Base-by-base conservation (phyloP, 2,888 invertebrate genomes). In the Mesodorylaimus sp. region DNA sequence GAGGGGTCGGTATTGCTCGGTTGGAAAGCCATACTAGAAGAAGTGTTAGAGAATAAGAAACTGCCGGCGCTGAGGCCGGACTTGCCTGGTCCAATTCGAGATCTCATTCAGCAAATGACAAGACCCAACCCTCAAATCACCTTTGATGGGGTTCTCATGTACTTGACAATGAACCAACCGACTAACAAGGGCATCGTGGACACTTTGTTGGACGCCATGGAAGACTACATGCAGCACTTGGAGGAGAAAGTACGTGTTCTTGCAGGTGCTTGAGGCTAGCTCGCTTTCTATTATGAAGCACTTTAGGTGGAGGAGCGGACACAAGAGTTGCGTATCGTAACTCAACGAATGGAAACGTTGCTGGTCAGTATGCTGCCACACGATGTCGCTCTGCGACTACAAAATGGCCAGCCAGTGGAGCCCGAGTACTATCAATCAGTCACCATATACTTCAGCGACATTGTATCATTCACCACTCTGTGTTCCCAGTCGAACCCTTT, bases 151-250 rank as follows among this genome's bases (percentile, higher is more conserved):
- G 55, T 65, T 25, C 38, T 54, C 2, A 59, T 59, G 50, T 59
- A 59, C 54, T 44, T 66, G 5, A 53, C 56, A 29, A 52, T 54
- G 26, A 58, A 58, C 2, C 59, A 58, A 27, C 60, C 62, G 1
- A 46, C 55, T 2, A 50, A 59, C 24, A 62, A 60, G 49, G 59
- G 62, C 2, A 56, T 67, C 16, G 48, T 66, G 26, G 67, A 67
- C 52, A 59, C 58, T 37, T 64, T 67, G 59, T 63, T 67, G 58
- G 59, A 61, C 23, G 58, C 63, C 3, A 58, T 67, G 55, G 66
- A 67, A 46, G 57, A 57, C 26, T 65, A 66, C 52, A 58, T 61
- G 5, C 36, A 43, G 3, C 57, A 59, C 29, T 56, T 66, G 37
- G 65, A 66, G 52, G 63, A 60, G 7, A 59, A 59, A 43, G 57